Conservation (phyloP, 2,888 invertebrate genomes). For the Drosophila aldrichi region DNA sequence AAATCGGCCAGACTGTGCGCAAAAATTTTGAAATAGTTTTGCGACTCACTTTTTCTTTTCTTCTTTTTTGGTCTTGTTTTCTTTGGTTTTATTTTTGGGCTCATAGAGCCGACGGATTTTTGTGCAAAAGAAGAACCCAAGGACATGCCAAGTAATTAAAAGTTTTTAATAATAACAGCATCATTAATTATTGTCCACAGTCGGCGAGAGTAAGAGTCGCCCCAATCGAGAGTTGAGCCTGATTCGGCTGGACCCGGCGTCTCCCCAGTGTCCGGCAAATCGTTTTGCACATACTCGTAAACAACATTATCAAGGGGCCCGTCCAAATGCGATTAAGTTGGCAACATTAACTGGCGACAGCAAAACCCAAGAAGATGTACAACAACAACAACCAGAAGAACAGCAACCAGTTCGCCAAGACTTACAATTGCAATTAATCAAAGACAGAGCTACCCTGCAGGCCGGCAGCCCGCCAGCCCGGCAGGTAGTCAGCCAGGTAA, state of each 20-base stretch:
- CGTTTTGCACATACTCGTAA: conserved; percentile 73
- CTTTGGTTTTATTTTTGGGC: conserved; percentile 51
- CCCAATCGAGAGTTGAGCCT: conserved; percentile 41
- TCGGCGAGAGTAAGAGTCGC: not conserved
- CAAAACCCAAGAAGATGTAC: conserved; percentile 18
- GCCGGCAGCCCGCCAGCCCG: not conserved
- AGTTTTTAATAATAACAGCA: conserved; percentile 68
- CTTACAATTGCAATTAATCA: conserved; percentile 68
- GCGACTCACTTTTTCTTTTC: conserved; percentile 50
- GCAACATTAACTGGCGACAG: conserved; percentile 77
- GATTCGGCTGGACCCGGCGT: not conserved
- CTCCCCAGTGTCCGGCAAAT: conserved; percentile 39
- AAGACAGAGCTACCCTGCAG: conserved; percentile 29
- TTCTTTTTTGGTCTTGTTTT: conserved; percentile 33
- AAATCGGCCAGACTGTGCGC: conserved; percentile 47
- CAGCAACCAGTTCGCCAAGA: conserved; percentile 38
- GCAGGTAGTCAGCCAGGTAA: conserved; percentile 26
- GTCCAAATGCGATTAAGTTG: conserved; percentile 77
- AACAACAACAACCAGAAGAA: not conserved
- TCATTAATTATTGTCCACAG: conserved; percentile 66
- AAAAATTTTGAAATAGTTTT: conserved; percentile 49
- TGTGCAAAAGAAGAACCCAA: conserved; percentile 42
- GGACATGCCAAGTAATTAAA: conserved; percentile 69
- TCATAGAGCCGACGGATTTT: conserved; percentile 56
- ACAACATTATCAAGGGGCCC: conserved; percentile 74